A percentile compares a stretch with the other conserved stretches of the same genome.
These are phyloP conservation scores for Theropithecus gelada DNA, from an alignment of 2,113 vertebrate species.

Conservation along the genomic window DNA sequence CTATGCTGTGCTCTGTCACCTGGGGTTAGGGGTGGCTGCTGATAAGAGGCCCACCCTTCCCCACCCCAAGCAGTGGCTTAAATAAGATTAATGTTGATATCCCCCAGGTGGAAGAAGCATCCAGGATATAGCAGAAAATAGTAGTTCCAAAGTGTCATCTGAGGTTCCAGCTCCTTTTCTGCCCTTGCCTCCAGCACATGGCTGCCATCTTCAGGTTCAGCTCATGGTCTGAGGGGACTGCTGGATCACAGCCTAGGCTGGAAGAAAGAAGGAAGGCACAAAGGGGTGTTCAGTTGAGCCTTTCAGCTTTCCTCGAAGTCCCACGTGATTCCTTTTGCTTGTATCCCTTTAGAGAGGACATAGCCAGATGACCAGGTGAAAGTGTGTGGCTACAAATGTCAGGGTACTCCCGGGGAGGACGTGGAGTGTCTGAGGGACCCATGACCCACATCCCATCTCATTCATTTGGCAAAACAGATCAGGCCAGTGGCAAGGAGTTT, in stretches of 20 bases:
- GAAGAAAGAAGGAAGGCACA: background rate
- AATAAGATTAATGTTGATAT: background rate
- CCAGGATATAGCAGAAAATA: rapidly evolving
- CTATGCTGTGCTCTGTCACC: rapidly evolving
- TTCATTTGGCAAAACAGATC: rapidly evolving
- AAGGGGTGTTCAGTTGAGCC: rapidly evolving
- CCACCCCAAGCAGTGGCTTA: background rate
- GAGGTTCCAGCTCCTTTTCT: background rate
- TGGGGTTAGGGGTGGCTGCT: background rate
- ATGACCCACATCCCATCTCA: rapidly evolving
- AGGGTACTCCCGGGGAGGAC: background rate
- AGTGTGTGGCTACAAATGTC: rapidly evolving
- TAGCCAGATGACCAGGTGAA: background rate
- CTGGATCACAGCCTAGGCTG: background rate
- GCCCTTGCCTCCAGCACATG: rapidly evolving
- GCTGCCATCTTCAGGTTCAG: no score
- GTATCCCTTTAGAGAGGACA: background rate
- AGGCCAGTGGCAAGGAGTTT: background rate
- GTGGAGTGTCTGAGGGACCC: rapidly evolving
- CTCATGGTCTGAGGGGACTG: background rate
- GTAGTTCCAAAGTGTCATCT: rapidly evolving
- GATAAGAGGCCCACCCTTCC: background rate
- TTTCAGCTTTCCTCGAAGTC: background rate
- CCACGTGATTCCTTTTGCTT: rapidly evolving
- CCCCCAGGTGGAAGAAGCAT: background rate